Base-by-base conservation (phyloP, 2,113 vertebrate genomes). In the Corythaeola cristata region DNA sequence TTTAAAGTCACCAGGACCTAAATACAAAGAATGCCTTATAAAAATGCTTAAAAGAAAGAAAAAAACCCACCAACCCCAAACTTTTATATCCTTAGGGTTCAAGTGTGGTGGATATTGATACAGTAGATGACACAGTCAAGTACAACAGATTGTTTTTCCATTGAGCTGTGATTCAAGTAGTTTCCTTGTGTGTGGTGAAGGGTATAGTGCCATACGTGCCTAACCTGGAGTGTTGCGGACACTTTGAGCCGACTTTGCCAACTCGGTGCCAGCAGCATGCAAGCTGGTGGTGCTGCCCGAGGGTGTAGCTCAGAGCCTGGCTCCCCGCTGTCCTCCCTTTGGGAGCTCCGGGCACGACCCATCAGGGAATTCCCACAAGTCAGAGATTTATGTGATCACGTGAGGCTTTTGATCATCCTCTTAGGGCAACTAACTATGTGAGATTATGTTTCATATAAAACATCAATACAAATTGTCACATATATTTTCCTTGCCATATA, bases 221-320 rank as follows among this genome's bases (percentile, higher is more conserved):
- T 3, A 0, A 6, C 32, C 41, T 12, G 5, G 24, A 15, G 41
- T 26, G 27, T 21, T n/a, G n/a, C n/a, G 13, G 53, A 24, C 41
- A 8, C 50, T 16, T 39, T 17, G 71, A 59, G 60, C 53, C 33
- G 11, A 18, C 3, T 15, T 9, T 76, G 49, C 32, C 47, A 27
- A 13, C 5, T 53, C 19, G 2, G 0, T 3, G 3, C 24, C 80
- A 32, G 30, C 2, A 27, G 8, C 3, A 0, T 11, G 15, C 15
- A 28, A 2, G 41, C 26, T 56, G 3, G 0, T 1, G 1, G 47
- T 10, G 68, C 5, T 45, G 4, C 26, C 58, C 22, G 3, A 11
- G 71, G n/a, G 15, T 23, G 26, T 2, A 4, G 47, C 47, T 89
- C 58, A 50, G 52, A 72, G n/a, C 58, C 49, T 50, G 32, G 33